Conservation (phyloP, 2,888 invertebrate genomes). For the Vandiemenella viatica region DNA sequence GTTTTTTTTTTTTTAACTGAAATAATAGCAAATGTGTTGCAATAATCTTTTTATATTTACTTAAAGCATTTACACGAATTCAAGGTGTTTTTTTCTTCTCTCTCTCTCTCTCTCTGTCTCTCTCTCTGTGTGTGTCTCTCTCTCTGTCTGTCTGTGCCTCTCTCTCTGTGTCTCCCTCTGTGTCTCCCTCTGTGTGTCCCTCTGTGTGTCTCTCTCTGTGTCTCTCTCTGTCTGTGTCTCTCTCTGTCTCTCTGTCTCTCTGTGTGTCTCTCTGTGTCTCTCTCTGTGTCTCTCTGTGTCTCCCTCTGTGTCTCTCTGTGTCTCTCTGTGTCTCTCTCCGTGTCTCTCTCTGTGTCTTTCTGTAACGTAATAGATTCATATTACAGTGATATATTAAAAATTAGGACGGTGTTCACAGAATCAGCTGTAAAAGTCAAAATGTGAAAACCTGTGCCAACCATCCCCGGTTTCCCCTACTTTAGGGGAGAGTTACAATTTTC, state of each 20-base stretch:
- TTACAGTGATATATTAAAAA: no score
- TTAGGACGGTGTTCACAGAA: no score
- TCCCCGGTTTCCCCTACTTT: no score
- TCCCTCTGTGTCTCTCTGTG: not conserved
- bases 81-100: not conserved
- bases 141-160: not conserved
- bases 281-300: not conserved
- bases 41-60: no score
- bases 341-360: not conserved
- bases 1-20: no score
- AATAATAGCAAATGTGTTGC: no score
- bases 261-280: not conserved
- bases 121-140: not conserved
- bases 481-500: not conserved
- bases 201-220: not conserved
- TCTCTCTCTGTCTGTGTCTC: not conserved
- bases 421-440: no score
- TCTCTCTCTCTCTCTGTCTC: not conserved
- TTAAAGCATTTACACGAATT: no score
- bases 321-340: not conserved
- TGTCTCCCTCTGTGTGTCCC: not conserved
- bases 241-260: not conserved
- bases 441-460: no score
- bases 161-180: constrained; percentile 1
- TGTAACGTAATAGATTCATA: not conserved